Base-by-base conservation (phyloP, 2,113 vertebrate species). In the Bettongia penicillata region DNA sequence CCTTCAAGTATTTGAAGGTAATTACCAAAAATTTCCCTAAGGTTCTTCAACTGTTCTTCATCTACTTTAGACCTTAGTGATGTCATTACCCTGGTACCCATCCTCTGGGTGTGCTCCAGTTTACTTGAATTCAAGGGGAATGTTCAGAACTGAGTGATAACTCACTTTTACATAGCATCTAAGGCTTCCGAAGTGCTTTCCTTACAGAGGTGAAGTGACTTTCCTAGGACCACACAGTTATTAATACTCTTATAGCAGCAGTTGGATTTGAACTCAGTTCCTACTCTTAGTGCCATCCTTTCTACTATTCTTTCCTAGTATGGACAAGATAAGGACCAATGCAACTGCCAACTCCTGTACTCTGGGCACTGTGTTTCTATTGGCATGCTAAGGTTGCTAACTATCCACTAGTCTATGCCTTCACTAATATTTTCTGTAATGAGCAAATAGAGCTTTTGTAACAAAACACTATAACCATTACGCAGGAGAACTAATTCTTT, bases 391-490 rank as follows among this genome's bases (percentile, higher is more conserved):
- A 43, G 37, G 6, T 84, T 84, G 68, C n/a, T 68, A 68, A 14
- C 5, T 68, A 37, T 3, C 11, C 14, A 4, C 68, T 7, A 43
- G 68, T 43, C 16, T 14, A 84, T 23, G 16, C 16, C 14, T 84
- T 84, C 19, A 84, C 19, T 84, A 84, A 23, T 43, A 84, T 84
- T 84, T 84, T 0, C 68, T 43, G 16, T 19, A 22, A 43, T 23
- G 16, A 84, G 43, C 37, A 84, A 8, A 28, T 84, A 84, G 68
- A 22, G 37, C 23, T 52, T 92, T 96, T 96, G 94, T 51, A 95
- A 93, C 97, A 95, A 96, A 96, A 94, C 43, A 89, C 68, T 37
- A 89, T 50, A 94, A 91, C 90, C 37, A 49, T 89, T 89, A 57
- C 24, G 61, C 92, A 91, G 51, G 91, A 94, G 90, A n/a, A 1